Percentiles rank a stretch among this genome's conserved stretches.
These are phyloP conservation scores for Thripadectes ignobilis DNA, from an alignment of 2,797 vertebrate species.

Conservation along the genomic window DNA sequence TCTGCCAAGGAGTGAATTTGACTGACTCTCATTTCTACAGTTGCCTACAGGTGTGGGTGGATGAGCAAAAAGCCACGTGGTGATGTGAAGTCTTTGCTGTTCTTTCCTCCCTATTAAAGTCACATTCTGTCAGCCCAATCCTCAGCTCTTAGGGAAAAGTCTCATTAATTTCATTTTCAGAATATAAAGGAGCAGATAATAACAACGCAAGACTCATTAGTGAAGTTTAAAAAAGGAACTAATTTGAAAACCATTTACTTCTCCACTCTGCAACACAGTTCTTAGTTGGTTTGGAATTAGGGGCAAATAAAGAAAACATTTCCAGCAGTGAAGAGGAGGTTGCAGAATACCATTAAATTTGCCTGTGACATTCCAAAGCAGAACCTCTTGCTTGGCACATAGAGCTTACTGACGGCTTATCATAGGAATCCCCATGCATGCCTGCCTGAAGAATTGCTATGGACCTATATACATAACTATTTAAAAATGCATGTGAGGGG, in stretches of 20 bases:
- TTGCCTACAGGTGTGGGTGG: conserved; percentile 39
- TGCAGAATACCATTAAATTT: neutral
- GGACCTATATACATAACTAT: neutral
- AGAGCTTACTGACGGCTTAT: neutral
- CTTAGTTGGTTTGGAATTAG: neutral
- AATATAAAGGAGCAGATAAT: conserved; percentile 39
- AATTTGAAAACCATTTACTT: conserved; percentile 21
- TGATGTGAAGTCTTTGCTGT: conserved; percentile 30
- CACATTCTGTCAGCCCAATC: conserved; percentile 27
- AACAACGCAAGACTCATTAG: neutral
- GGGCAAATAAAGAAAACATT: neutral
- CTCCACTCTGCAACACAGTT: neutral
- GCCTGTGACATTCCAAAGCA: neutral
- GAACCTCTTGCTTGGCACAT: neutral
- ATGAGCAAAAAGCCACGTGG: conserved; percentile 14
- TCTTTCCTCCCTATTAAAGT: conserved; percentile 24
- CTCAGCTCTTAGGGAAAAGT: neutral
- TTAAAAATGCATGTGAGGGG: accelerated
- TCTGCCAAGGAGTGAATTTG: neutral
- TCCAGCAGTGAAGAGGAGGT: neutral
- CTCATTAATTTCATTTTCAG: conserved; percentile 47
- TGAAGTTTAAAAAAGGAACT: neutral
- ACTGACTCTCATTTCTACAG: conserved; percentile 19
- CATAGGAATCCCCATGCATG: neutral
- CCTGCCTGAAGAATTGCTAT: neutral